Percentiles rank a stretch among this genome's conserved stretches.
Evolutionary conservation across 30 jellyfish, hydroid and myxozoan species (phyloP).

Genomic region (Turritopsis rubra): DNA sequence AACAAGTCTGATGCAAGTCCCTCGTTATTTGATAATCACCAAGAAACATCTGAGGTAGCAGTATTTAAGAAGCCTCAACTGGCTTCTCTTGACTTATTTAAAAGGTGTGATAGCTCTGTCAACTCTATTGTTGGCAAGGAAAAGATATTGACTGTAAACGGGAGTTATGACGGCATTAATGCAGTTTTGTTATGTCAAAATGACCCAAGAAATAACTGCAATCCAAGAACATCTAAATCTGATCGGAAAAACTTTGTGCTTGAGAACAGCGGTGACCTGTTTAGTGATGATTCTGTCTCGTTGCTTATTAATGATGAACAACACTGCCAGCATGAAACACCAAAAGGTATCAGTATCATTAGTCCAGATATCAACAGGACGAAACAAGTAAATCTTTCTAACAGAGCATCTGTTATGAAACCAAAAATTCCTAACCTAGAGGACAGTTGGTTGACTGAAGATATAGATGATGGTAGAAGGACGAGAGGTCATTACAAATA

Average conservation of each 20-base stretch:
- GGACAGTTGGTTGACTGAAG: background rate
- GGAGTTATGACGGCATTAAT: no score
- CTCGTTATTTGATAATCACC: background rate
- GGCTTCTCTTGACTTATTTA: background rate
- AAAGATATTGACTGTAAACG: no score
- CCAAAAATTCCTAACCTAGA: background rate
- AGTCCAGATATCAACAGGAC: background rate
- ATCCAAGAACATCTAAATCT: no score
- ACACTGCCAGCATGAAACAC: background rate
- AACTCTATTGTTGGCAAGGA: background rate
- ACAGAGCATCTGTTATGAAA: background rate
- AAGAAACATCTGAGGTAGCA: background rate
- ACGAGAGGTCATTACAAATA: constrained; percentile 35
- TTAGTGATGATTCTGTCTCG: background rate
- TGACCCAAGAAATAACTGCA: no score
- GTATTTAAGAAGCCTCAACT: background rate
- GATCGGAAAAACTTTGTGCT: no score
- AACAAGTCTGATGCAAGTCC: background rate
- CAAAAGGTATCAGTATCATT: background rate
- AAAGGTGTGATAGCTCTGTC: background rate
- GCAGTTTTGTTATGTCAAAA: no score
- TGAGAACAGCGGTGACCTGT: constrained; percentile 9
- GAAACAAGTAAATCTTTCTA: background rate
- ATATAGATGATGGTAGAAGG: background rate
- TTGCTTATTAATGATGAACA: background rate